A percentile compares a stretch with the other conserved stretches of the same genome.
phyloP scores from a whole-genome alignment of 2,113 vertebrate species.

The Gymnobelideus leadbeateri region DNA sequence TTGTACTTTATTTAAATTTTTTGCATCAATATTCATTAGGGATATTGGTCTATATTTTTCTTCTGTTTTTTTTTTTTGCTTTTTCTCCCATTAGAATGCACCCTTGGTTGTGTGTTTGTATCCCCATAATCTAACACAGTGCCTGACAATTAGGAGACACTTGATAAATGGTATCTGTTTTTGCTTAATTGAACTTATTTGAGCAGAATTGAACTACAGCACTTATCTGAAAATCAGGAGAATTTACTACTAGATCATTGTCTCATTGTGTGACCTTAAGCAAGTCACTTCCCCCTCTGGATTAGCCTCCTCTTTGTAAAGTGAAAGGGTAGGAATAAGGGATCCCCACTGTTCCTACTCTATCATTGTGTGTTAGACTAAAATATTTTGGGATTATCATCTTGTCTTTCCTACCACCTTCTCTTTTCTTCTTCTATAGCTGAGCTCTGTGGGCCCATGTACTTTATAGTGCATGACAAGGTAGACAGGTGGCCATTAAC shows the following conservation, averaged over 20 bases:
- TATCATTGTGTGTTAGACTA: neutral
- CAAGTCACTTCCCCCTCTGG: neutral
- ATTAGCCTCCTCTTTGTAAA: neutral
- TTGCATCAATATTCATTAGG: neutral
- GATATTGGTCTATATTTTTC: neutral
- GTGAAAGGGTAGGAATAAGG: neutral
- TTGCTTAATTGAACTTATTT: too few relatives aligned
- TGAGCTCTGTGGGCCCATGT: conserved; percentile 17
- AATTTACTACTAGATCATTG: neutral
- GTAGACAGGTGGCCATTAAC: neutral
- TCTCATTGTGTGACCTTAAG: neutral
- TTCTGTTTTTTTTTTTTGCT: neutral
- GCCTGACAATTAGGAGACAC: too few relatives aligned
- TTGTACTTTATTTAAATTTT: neutral
- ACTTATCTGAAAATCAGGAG: neutral
- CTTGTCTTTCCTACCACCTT: neutral
- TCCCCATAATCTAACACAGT: neutral
- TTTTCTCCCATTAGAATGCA: neutral
- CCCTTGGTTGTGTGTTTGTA: neutral
- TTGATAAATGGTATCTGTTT: too few relatives aligned
- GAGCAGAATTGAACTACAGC: neutral
- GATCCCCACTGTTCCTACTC: conserved; percentile 28
- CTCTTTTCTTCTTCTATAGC: neutral
- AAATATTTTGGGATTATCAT: neutral
- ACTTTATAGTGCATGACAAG: conserved; percentile 40